These are phyloP conservation scores for Drosophila borborema DNA, from an alignment of 2,888 invertebrate species.

Conservation along the genomic window DNA sequence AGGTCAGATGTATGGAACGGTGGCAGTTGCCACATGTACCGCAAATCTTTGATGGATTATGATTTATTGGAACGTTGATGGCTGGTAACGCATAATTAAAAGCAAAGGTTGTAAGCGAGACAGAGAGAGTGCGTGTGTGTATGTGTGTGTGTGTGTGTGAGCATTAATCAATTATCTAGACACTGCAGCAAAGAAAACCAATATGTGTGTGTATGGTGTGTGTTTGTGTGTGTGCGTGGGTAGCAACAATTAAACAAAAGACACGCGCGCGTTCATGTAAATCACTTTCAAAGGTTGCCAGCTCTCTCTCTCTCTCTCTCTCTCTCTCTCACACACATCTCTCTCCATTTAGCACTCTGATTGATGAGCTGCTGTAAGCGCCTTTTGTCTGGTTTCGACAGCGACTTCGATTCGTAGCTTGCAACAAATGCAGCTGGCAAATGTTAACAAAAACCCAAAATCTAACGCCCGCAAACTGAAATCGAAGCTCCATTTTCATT, in stretches of 20 bases:
- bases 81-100: constrained; percentile 77
- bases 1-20: constrained; percentile 16
- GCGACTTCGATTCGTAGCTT: constrained; percentile 12
- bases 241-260: constrained; percentile 78
- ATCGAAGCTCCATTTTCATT: constrained; percentile 60
- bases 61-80: constrained; percentile 77
- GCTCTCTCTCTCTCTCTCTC: background rate
- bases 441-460: constrained; percentile 59
- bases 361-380: constrained; percentile 63
- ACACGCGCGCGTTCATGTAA: constrained; percentile 77
- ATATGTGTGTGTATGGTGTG: constrained; percentile 31
- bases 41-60: constrained; percentile 81
- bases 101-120: constrained; percentile 44
- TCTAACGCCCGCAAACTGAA: constrained; percentile 17
- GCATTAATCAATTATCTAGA: constrained; percentile 73
- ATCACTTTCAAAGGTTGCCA: constrained; percentile 68
- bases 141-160: constrained; percentile 27
- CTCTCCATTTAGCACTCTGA: constrained; percentile 52
- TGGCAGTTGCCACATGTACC: constrained; percentile 58
- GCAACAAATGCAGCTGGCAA: constrained; percentile 63
- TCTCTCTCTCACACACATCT: background rate
- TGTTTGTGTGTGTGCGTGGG: constrained; percentile 58
- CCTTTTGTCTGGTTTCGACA: constrained; percentile 54
- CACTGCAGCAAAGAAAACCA: constrained; percentile 59
- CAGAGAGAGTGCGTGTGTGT: constrained; percentile 3